Base-by-base conservation (phyloP, 1,140 invertebrate genomes). In the Sesamia nonagrioides region DNA sequence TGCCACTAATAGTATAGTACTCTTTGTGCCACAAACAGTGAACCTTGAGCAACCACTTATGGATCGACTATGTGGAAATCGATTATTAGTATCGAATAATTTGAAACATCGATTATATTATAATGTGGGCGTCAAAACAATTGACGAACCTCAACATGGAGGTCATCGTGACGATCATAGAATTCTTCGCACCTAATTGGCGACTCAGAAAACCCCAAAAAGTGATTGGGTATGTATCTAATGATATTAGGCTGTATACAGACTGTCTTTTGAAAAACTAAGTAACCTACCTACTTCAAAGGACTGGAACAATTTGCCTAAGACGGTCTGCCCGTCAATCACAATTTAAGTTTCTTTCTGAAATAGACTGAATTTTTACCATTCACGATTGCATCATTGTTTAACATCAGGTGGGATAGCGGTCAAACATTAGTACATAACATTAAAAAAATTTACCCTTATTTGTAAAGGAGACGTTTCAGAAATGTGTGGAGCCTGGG, bases 91-190 rank as follows among this genome's bases (percentile, higher is more conserved):
- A 60, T 21, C 33, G 56, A 60, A 33, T 33, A 7, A 60, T 60
- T 60, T 11, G 11, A 60, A 35, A 15, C 33, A 63, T 37, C 58
- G 8, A 63, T 7, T 63, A n/a, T 42, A 63, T 40, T 42, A 42
- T 40, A 17, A 35, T 18, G 60, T 63, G 37, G 60, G 37, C 37
- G 60, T 40, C 35, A 15, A 63, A 42, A 63, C 60, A 42, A 63
- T 63, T 63, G 60, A 63, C 17, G 37, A 63, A 63, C 42, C 42
- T 35, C 37, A 63, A 18, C 35, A 63, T 42, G 60, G 35, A 40
- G 60, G 33, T 40, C 60, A 17, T 21, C 54, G 11, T 13, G 3
- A 50, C 45, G 45, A 50, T 50, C 45, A 21, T 56, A 27, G 27
- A 18, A 13, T 27, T 56, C 21, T 63, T 63, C 6, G 40, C 33